phyloP scores from a whole-genome alignment of 1,140 invertebrate genomes.

The Cheumatopsyche charites region DNA sequence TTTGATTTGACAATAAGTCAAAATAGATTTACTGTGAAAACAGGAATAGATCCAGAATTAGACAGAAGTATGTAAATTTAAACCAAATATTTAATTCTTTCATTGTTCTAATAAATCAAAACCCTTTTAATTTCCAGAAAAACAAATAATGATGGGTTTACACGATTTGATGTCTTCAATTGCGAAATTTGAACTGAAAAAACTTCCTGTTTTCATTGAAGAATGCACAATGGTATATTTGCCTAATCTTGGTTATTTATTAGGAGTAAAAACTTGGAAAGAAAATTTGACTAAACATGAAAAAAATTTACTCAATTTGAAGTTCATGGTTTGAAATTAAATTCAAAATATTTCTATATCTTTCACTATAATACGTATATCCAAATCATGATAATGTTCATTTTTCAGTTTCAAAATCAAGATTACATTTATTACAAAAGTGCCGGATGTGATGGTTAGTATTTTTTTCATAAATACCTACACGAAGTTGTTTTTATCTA shows the following conservation, averaged over 20 bases:
- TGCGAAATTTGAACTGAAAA: constrained; percentile 70
- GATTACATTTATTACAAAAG: constrained; percentile 78
- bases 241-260: constrained; percentile 80
- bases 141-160: constrained; percentile 60
- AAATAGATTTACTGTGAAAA: constrained; percentile 70
- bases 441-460: constrained; percentile 70
- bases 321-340: constrained; percentile 68
- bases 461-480: constrained; percentile 11
- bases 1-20: constrained; percentile 69
- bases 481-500: not conserved
- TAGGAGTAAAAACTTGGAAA: constrained; percentile 71
- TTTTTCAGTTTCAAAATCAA: constrained; percentile 66
- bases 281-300: constrained; percentile 61
- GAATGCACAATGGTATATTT: constrained; percentile 79
- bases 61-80: constrained; percentile 73
- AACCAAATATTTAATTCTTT: not conserved
- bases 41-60: constrained; percentile 69
- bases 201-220: constrained; percentile 69
- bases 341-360: constrained; percentile 4
- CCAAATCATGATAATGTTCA: not conserved
- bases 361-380: constrained; percentile 3
- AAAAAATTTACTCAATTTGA: constrained; percentile 66
- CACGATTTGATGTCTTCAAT: constrained; percentile 67
- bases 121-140: constrained; percentile 50
- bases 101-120: no score